Conservation (phyloP, 2,797 vertebrate genomes). For the Chaetodon trifasciatus region DNA sequence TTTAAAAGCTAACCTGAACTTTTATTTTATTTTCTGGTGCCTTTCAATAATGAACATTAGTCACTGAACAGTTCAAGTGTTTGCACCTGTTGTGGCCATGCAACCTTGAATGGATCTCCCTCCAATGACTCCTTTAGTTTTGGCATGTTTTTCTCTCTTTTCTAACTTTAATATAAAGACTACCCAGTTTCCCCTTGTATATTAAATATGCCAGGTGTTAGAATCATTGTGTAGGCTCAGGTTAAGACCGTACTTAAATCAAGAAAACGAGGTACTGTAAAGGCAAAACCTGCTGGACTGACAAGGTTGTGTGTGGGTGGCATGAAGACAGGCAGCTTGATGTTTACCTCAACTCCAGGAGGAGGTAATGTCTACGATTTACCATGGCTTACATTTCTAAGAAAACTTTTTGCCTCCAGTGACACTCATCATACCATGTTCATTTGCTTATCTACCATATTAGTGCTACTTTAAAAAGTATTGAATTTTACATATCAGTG, state of each 20-base stretch:
- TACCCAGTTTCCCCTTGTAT: neutral
- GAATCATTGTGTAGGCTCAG: neutral
- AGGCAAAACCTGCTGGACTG: neutral
- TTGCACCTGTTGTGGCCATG: neutral
- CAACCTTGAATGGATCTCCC: neutral
- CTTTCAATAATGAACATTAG: neutral
- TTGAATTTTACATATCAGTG: too few species aligned
- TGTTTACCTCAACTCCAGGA: too few species aligned
- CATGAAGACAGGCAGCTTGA: too few species aligned
- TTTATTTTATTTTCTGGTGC: neutral
- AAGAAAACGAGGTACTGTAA: neutral
- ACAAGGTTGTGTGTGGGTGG: neutral
- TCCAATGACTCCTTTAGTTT: neutral
- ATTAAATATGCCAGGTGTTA: neutral
- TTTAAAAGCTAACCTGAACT: slow-evolving; percentile 1
- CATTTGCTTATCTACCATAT: too few species aligned
- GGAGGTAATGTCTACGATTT: neutral
- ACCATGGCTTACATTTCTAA: neutral
- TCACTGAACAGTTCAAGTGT: neutral
- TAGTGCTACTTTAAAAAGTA: too few species aligned
- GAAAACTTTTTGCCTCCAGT: neutral
- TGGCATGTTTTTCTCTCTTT: neutral
- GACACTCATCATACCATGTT: too few species aligned
- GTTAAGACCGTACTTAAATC: neutral
- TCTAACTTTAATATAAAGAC: neutral